Percentiles rank a stretch among this genome's conserved stretches.
Conservation (phyloP, 2,113 vertebrate species). For the Hemiprocne comata region DNA sequence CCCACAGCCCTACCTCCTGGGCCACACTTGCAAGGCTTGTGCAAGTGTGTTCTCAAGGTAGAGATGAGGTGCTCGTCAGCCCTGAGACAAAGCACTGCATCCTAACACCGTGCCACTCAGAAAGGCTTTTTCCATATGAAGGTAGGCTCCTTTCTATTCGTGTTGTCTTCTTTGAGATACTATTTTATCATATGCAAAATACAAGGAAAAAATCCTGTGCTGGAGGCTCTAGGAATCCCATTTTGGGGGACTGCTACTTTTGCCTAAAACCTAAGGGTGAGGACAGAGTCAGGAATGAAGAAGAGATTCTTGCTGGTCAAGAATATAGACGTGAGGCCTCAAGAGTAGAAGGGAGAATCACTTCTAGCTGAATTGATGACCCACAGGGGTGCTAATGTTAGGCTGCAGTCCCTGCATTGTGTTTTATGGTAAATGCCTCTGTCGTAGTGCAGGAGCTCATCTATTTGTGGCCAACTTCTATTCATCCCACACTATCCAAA, state of each 20-base stretch:
- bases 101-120: not conserved
- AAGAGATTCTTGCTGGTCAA: not conserved
- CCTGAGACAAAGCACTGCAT: not conserved
- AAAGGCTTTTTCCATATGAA: not conserved
- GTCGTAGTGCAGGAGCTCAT: not conserved
- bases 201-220: not conserved
- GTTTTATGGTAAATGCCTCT: not conserved
- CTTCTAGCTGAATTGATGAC: not conserved
- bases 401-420: not conserved
- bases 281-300: not conserved
- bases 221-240: not conserved
- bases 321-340: not conserved
- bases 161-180: not conserved
- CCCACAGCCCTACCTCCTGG: not conserved
- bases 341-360: not conserved
- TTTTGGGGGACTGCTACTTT: not conserved
- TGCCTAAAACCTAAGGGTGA: not conserved
- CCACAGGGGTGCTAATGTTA: not conserved
- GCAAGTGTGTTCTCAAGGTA: not conserved
- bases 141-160: not conserved
- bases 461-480: not conserved
- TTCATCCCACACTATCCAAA: not conserved
- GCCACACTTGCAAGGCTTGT: not conserved
- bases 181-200: not conserved
- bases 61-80: not conserved